Conservation (phyloP, 1,140 invertebrate genomes). For the Spodoptera frugiperda region DNA sequence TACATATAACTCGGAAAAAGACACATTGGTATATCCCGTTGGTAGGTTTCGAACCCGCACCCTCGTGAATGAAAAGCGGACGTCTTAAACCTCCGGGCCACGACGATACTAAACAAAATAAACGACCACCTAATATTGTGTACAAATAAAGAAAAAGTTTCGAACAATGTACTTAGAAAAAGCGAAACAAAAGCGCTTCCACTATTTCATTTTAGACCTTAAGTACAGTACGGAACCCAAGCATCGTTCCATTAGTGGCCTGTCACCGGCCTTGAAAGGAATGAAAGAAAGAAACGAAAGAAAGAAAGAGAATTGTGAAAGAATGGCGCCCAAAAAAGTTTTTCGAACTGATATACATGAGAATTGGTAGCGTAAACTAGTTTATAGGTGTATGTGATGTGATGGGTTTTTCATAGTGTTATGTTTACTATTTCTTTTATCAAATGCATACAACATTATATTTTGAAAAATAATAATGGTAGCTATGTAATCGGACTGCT, state of each 20-base stretch:
- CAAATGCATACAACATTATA: too few relatives aligned
- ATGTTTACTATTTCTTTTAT: background rate
- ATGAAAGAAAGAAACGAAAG: constrained; percentile 57
- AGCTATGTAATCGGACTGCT: too few relatives aligned
- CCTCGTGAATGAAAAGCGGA: too few relatives aligned
- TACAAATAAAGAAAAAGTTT: constrained; percentile 31
- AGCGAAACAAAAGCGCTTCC: constrained; percentile 58
- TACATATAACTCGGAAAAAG: too few relatives aligned
- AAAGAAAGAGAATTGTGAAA: constrained; percentile 50
- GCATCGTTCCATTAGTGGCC: constrained; percentile 67
- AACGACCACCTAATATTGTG: constrained; percentile 13
- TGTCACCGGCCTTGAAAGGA: constrained; percentile 61
- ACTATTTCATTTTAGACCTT: constrained; percentile 63
- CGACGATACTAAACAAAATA: background rate
- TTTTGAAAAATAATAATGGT: too few relatives aligned
- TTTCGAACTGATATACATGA: constrained; percentile 42
- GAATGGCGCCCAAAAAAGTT: constrained; percentile 51
- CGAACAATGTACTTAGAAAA: constrained; percentile 17
- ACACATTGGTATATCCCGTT: too few relatives aligned
- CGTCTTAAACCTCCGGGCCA: background rate
- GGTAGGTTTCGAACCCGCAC: too few relatives aligned
- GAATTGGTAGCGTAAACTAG: constrained; percentile 4
- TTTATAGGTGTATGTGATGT: background rate
- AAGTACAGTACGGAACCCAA: constrained; percentile 58
- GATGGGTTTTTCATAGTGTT: background rate